phyloP scores from a whole-genome alignment of 2,888 invertebrate genomes.

The Meteorus cinctellus region DNA sequence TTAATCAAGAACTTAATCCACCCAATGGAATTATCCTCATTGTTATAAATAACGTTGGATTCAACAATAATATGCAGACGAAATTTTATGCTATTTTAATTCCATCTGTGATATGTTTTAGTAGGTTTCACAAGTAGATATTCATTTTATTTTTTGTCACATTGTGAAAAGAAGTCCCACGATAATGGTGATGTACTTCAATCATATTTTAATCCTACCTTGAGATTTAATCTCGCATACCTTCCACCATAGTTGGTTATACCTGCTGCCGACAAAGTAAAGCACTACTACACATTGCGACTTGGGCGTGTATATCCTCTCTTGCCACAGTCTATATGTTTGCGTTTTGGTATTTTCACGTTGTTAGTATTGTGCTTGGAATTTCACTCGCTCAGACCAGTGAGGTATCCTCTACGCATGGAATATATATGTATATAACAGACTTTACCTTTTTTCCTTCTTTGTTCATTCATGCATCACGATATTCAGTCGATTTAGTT shows the following conservation, averaged over 20 bases:
- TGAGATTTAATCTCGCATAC: slow-evolving; percentile 53
- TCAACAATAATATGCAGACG: too few species aligned
- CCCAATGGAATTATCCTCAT: too few species aligned
- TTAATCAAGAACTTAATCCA: too few species aligned
- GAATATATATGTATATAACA: background rate
- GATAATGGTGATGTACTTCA: slow-evolving; percentile 37
- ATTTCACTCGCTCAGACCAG: slow-evolving; percentile 33
- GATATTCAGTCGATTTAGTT: slow-evolving; percentile 27
- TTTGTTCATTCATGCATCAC: background rate
- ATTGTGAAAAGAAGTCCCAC: background rate
- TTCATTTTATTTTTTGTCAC: background rate
- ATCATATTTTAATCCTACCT: slow-evolving; percentile 51
- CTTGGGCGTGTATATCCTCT: slow-evolving; percentile 10
- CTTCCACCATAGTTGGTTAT: slow-evolving; percentile 27
- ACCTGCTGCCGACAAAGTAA: slow-evolving; percentile 29
- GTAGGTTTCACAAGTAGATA: background rate
- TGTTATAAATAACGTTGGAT: too few species aligned
- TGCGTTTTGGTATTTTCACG: slow-evolving; percentile 34
- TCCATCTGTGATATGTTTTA: background rate
- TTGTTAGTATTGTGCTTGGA: slow-evolving; percentile 32
- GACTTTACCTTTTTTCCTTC: background rate
- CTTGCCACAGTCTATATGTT: background rate
- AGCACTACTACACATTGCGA: slow-evolving; percentile 22
- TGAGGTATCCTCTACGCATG: slow-evolving; percentile 25
- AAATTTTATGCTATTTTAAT: too few species aligned